Evolutionary conservation across 2,797 vertebrate species (phyloP), one percentile per base, ranked within the genome.

Genomic region (Galago senegalensis): DNA sequence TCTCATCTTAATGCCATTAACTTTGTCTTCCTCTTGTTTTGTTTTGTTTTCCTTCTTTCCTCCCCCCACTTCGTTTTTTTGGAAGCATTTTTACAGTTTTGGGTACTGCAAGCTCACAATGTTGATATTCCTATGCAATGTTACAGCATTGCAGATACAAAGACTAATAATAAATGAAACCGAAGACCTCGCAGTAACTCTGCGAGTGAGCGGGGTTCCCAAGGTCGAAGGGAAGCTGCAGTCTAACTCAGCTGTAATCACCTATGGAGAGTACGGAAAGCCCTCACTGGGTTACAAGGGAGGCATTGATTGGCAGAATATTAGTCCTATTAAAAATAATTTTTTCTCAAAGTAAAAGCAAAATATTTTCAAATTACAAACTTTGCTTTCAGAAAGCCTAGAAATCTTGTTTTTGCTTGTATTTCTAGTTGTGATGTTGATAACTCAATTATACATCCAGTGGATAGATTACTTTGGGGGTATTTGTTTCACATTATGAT

Each of bases 191-290:
- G n/a, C 89, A 81, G 89, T 93, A 96, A 89, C 91, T 97, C 75
- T 88, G n/a, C 0, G 77, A 91, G 72, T 34, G 75, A 98, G 94
- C 96, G 76, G 80, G 76, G 96, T 95, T 97, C 93, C 98, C 98
- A 98, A 99, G 98, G 98, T 99, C 97, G 83, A 97, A 95, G 96
- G 91, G 81, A 96, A 98, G 95, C 90, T 96, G 98, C 98, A 91
- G 83, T n/a, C 40, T 95, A 98, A 97, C 93, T 98, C 2, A 0
- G 60, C 73, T 34, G 2, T 96, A 65, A 72, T 96, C 97, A 94
- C 0, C 3, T 84, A 86, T 18, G 63, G 56, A 97, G 84, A 95
- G 84, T 89, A 29, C 94, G 76, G 75, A 0, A 61, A 70, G 25
- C 93, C 63, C 88, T 98, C 89, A 21, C 56, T 88, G 91, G 69